phyloP scores from a whole-genome alignment of 2,797 vertebrate species.

The Astyanax mexicanus region DNA sequence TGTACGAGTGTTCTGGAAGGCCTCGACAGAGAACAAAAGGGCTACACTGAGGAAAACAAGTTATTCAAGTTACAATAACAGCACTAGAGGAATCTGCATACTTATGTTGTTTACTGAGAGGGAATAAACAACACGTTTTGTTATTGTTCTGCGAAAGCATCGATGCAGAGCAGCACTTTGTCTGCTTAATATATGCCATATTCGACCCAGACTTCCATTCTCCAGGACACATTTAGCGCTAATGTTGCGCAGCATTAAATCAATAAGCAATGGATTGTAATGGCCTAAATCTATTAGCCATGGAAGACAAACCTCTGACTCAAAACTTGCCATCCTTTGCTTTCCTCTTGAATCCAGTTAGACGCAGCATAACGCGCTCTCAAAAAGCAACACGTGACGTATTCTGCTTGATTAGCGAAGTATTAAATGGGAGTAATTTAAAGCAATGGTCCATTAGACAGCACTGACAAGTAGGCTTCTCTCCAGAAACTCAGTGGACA shows the following conservation, averaged over 20 bases:
- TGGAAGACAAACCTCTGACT: conserved; percentile 52
- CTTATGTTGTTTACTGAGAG: conserved; percentile 41
- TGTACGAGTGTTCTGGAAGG: conserved; percentile 14
- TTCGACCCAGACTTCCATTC: conserved; percentile 44
- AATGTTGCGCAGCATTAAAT: conserved; percentile 60
- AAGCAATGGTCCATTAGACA: conserved; percentile 55
- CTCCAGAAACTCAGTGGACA: conserved; percentile 47
- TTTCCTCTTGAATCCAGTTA: conserved; percentile 59
- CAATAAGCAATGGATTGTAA: conserved; percentile 69
- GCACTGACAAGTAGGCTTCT: conserved; percentile 41
- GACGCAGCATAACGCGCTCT: conserved; percentile 38
- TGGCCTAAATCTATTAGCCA: conserved; percentile 66
- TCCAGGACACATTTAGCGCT: conserved; percentile 54
- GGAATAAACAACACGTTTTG: conserved; percentile 39
- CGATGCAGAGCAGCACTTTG: conserved; percentile 35
- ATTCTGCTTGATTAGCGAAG: conserved; percentile 73
- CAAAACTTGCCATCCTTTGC: conserved; percentile 44
- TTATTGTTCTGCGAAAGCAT: conserved; percentile 41
- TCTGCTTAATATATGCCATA: conserved; percentile 55
- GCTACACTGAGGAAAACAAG: conserved; percentile 30
- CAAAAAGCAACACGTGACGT: conserved; percentile 60
- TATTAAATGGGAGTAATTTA: conserved; percentile 74
- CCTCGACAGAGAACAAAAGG: conserved; percentile 14
- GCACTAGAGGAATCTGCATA: conserved; percentile 42
- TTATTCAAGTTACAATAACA: conserved; percentile 51